Base-by-base conservation (phyloP, 2,888 invertebrate genomes). In the Latrodectus elegans region DNA sequence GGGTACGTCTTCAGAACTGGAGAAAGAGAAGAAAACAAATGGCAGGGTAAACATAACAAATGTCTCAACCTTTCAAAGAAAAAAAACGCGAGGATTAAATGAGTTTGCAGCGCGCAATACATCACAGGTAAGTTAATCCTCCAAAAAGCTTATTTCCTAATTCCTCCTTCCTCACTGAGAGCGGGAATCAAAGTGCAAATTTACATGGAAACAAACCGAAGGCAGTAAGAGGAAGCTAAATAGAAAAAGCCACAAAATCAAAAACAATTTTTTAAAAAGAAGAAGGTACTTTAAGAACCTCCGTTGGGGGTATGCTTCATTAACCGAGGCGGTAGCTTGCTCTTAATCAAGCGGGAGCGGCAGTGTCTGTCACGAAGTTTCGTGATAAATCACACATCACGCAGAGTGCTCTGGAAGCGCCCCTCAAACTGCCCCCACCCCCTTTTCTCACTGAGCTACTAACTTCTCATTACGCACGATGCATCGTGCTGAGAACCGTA, bases 311-410 rank as follows among this genome's bases (percentile, higher is more conserved):
- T 71, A 76, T 65, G 74, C 87, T 88, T 88, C 84, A 88, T 88
- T 88, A 88, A 82, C 78, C 17, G 72, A 76, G 75, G 88, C 79
- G 80, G 84, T 88, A 84, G 88, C 73, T 65, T 60, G 84, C 73
- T 82, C 79, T 88, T 88, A 88, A 88, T 88, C 88, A 88, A 88
- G 79, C 88, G 78, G 88, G 84, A 88, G 88, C 88, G 83, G 83
- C 84, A 75, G 26, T 22, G 52, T 53, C 84, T 88, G 88, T 88
- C 88, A 88, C 83, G 84, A 84, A 49, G 67, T 70, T 75, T 75
- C 84, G 84, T 88, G 88, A 88, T 88, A 84, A 88, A 88, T 88
- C 83, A 84, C 79, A 75, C 65, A 80, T 83, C 88, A 88, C 84
- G 88, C 79, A 84, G 88, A 55, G 82, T 52, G 78, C 71, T 80